A percentile compares a stretch with the other conserved stretches of the same genome.
Conservation (phyloP, 2,113 vertebrate genomes). For the Reinhardtius hippoglossoides region DNA sequence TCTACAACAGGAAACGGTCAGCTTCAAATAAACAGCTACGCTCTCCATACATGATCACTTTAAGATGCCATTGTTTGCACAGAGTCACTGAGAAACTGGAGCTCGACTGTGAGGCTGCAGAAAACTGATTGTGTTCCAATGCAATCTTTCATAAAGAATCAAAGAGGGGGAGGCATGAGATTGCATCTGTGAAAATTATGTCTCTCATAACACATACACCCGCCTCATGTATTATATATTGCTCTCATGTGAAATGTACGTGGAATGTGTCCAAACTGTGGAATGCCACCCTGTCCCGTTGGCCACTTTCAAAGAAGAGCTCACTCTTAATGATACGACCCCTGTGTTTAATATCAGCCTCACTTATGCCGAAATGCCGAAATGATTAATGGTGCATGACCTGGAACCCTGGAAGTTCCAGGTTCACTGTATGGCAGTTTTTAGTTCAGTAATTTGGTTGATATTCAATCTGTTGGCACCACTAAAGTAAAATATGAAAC, state of each 20-base stretch:
- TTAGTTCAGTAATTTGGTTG: too few species aligned
- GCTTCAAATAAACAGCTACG: constrained; percentile 13
- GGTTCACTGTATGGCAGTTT: background rate
- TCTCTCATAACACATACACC: background rate
- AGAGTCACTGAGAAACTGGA: constrained; percentile 21
- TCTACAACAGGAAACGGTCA: background rate
- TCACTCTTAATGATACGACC: background rate
- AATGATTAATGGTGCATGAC: background rate
- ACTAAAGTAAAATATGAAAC: background rate
- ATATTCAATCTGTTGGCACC: background rate
- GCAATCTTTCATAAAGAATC: background rate
- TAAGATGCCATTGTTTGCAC: constrained; percentile 12
- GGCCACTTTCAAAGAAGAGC: background rate
- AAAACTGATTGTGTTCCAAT: constrained; percentile 7
- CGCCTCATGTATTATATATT: too few species aligned
- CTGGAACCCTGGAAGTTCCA: background rate
- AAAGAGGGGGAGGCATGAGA: background rate
- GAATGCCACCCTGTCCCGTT: background rate
- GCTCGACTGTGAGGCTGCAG: constrained; percentile 7
- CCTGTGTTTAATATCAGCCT: too few species aligned
- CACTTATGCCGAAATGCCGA: too few species aligned
- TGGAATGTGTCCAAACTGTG: constrained; percentile 17
- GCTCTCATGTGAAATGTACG: constrained; percentile 16
- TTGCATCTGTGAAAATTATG: background rate
- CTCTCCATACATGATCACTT: background rate